Evolutionary conservation across 2,888 invertebrate genomes (phyloP).

Genomic region (Notocelia uddmanniana): DNA sequence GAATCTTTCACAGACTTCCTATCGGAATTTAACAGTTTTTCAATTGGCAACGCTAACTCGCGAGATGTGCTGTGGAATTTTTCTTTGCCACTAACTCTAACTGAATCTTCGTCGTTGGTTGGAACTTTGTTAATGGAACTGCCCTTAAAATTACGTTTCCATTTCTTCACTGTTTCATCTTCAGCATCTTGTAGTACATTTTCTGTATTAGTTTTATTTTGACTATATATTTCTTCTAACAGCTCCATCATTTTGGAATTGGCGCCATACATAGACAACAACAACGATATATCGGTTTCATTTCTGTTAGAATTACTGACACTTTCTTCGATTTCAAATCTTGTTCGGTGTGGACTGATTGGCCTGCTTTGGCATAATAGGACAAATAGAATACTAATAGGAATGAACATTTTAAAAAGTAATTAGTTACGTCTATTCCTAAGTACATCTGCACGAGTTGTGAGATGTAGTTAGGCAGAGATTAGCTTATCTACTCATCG

Average conservation of each 20-base stretch:
- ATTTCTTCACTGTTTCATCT: constrained; percentile 1
- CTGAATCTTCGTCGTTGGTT: neutral
- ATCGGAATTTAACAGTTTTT: neutral
- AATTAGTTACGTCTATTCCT: neutral
- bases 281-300: neutral
- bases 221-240: neutral
- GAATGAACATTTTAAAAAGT: neutral
- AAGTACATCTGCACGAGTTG: neutral
- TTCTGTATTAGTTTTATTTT: neutral
- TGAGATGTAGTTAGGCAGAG: neutral
- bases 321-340: neutral
- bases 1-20: neutral
- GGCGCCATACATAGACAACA: constrained; percentile 10
- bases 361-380: neutral
- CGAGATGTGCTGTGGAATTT: neutral
- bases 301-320: neutral
- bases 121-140: neutral
- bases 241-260: constrained; percentile 1
- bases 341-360: neutral
- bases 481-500: neutral
- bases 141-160: neutral
- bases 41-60: neutral
- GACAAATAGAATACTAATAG: neutral
- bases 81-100: neutral
- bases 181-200: neutral